Base-by-base conservation (phyloP, 1,140 invertebrate genomes). In the Nixonia krombeini region DNA sequence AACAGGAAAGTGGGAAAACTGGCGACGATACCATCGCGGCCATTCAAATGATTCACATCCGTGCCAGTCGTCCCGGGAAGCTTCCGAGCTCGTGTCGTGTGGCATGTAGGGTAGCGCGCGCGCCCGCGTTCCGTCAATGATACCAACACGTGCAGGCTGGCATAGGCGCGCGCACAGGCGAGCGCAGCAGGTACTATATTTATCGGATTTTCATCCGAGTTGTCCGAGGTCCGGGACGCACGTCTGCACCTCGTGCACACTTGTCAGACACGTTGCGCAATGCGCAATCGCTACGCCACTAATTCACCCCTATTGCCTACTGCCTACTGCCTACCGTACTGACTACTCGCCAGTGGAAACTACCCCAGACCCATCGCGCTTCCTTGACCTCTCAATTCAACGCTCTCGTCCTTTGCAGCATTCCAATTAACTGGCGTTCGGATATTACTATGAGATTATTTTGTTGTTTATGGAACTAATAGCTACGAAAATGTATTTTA, bases 181-280 rank as follows among this genome's bases (percentile, higher is more conserved):
- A 65, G 51, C 40, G 51, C 61, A 38, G 59, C 55, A 35, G 56
- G 44, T 59, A 69, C 70, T 72, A 72, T 72, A 72, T 72, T 72
- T 72, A 72, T 72, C 65, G 65, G 57, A 70, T 70, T 73, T 65
- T 73, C 71, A 70, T 73, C 57, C 64, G 58, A 57, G 67, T 73
- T 73, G 53, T 58, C 66, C 59, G 55, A 70, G 71, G 71, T 73
- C 71, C 71, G 71, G 71, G 67, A 70, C 67, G 46, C 45, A 28
- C 71, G 45, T 58, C 51, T 51, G 59, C 56, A 64, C 45, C 51
- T 69, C 63, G 66, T 58, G 49, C 51, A 6, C 50, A 6, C 50
- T 55, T 61, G 63, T 67, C 67, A 73, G 63, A 56, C 46, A 37
- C 45, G 56, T 73, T 70, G 58, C 53, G 66, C 62, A 70, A 73